phyloP scores from a whole-genome alignment of 92 coral and sea anemone genomes.

The Blastomussa wellsi region DNA sequence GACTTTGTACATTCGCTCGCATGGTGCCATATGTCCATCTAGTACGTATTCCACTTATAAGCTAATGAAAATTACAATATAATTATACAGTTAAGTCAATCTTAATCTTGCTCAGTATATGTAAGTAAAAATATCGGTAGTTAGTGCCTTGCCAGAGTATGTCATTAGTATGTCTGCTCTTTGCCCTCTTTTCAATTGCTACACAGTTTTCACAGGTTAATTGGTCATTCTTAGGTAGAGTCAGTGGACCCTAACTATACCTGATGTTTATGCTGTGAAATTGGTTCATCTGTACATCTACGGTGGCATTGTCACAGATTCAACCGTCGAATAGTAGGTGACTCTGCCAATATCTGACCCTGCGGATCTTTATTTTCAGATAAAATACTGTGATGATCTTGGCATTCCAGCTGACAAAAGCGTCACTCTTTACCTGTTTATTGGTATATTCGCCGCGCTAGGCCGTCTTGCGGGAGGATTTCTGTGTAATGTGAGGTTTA shows the following conservation, averaged over 20 bases:
- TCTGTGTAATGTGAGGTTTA: conserved; percentile 33
- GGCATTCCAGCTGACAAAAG: conserved; percentile 45
- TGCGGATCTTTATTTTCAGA: conserved; percentile 12
- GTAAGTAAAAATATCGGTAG: no score
- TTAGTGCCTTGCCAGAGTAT: no score
- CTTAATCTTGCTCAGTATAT: no score
- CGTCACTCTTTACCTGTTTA: conserved; percentile 41
- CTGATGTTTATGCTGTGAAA: background rate
- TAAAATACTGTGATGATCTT: conserved; percentile 41
- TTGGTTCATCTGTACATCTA: background rate
- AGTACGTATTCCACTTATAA: background rate
- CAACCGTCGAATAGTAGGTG: background rate
- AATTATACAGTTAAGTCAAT: no score
- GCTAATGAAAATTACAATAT: no score
- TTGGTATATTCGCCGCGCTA: conserved; percentile 46
- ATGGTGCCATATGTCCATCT: conserved; percentile 9
- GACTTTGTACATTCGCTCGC: background rate
- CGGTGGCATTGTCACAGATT: background rate
- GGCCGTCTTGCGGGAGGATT: conserved; percentile 50
- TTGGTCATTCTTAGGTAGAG: no score
- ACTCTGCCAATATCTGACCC: background rate
- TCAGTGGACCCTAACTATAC: background rate
- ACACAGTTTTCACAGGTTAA: no score
- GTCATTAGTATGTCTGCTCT: no score
- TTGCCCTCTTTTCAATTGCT: no score